These are phyloP conservation scores for Conchocele bisecta DNA, from an alignment of 2,888 invertebrate genomes.

Conservation along the genomic window DNA sequence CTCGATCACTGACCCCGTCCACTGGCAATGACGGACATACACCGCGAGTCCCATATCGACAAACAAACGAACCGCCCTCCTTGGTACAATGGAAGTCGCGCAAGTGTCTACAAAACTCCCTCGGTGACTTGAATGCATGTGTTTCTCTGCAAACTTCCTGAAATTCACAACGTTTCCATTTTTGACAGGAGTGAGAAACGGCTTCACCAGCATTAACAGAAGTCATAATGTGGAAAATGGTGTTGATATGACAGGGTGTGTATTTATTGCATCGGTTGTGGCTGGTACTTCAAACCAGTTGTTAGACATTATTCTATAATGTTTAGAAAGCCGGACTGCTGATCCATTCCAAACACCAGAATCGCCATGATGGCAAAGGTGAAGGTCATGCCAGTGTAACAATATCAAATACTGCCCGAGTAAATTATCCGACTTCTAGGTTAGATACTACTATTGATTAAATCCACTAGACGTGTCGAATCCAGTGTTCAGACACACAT, in stretches of 20 bases:
- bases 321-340: not conserved
- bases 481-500: too few species aligned
- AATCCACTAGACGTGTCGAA: too few species aligned
- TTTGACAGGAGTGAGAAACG: too few species aligned
- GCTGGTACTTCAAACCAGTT: not conserved
- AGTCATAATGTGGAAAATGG: not conserved
- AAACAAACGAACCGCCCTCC: slow-evolving; percentile 93
- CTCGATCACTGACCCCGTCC: slow-evolving; percentile 93
- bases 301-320: not conserved
- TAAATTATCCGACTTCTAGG: too few species aligned
- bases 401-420: too few species aligned
- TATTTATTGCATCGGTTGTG: not conserved
- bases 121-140: slow-evolving; percentile 75
- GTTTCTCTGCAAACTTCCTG: slow-evolving; percentile 63
- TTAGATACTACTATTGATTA: too few species aligned
- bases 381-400: slow-evolving; percentile 51
- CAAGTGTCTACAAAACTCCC: slow-evolving; percentile 87
- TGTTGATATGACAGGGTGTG: not conserved
- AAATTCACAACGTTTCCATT: too few species aligned
- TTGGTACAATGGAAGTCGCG: slow-evolving; percentile 91
- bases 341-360: not conserved
- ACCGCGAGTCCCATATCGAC: slow-evolving; percentile 93
- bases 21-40: slow-evolving; percentile 94
- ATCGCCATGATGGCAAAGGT: slow-evolving; percentile 52
- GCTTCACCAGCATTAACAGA: not conserved